Conservation (phyloP, 2,113 vertebrate species). For the Petroica traversi region DNA sequence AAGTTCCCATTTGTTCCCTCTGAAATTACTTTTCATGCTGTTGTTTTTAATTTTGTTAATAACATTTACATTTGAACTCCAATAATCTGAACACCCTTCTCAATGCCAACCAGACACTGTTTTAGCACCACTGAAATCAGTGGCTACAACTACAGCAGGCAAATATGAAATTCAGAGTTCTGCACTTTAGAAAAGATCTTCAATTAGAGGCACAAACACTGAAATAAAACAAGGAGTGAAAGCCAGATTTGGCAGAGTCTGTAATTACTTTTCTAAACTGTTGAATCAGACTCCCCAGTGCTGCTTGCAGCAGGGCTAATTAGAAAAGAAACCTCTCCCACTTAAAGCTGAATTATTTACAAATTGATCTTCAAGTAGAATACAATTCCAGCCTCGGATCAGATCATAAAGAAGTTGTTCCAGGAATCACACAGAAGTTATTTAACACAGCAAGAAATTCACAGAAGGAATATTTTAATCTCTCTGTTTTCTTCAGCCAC, state of each 20-base stretch:
- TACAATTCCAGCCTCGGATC: neutral
- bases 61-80: neutral
- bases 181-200: neutral
- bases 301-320: neutral
- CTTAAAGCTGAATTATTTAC: neutral
- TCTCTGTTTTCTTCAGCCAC: neutral
- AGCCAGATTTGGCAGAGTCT: neutral
- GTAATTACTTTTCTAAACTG: constrained; percentile 55
- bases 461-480: neutral
- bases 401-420: neutral
- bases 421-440: neutral
- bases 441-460: neutral
- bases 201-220: constrained; percentile 33
- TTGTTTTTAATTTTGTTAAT: neutral
- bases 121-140: neutral
- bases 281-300: constrained; percentile 22
- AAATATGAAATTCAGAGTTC: constrained; percentile 13
- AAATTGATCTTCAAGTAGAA: neutral
- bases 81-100: constrained; percentile 23
- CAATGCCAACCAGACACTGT: neutral
- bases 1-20: neutral
- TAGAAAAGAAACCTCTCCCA: neutral
- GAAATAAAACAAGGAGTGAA: constrained; percentile 24
- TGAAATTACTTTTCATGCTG: neutral
- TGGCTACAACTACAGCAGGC: neutral